Evolutionary conservation across 2,888 invertebrate species (phyloP).

Genomic region (Agrypnus murinus): DNA sequence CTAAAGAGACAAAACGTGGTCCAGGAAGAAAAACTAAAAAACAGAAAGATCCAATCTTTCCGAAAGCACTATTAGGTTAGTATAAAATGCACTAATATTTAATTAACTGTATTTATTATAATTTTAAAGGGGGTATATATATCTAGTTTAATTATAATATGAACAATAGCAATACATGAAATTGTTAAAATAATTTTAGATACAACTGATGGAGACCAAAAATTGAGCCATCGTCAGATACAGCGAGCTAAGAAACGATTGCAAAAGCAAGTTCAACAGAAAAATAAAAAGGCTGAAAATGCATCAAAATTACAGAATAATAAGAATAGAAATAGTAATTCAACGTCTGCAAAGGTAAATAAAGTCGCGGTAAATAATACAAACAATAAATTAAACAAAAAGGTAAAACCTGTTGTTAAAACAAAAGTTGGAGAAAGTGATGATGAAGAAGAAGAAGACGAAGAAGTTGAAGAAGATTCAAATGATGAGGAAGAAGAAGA

Average conservation of each 20-base stretch:
- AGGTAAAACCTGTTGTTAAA: slow-evolving; percentile 57
- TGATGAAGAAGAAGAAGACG: slow-evolving; percentile 53
- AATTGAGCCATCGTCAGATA: slow-evolving; percentile 81
- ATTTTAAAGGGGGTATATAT: too few relatives aligned
- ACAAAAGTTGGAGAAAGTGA: slow-evolving; percentile 16
- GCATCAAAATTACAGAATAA: background rate
- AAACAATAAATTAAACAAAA: background rate
- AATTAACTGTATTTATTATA: slow-evolving; percentile 5
- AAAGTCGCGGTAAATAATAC: too few relatives aligned
- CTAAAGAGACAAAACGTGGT: slow-evolving; percentile 82
- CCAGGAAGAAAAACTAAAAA: slow-evolving; percentile 92
- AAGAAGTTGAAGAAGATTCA: slow-evolving; percentile 58
- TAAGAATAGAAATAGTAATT: background rate
- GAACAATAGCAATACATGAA: too few relatives aligned
- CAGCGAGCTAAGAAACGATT: slow-evolving; percentile 78
- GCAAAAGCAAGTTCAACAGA: slow-evolving; percentile 57
- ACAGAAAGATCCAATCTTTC: slow-evolving; percentile 86
- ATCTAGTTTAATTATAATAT: too few relatives aligned
- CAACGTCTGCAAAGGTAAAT: too few relatives aligned
- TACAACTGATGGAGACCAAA: slow-evolving; percentile 74
- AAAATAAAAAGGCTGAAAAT: background rate
- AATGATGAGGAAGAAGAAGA: slow-evolving; percentile 23
- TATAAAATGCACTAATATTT: slow-evolving; percentile 31
- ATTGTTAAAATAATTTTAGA: slow-evolving; percentile 49
- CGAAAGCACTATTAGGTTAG: slow-evolving; percentile 74